Conservation (phyloP, 1,140 invertebrate species). For the Augochlora pura region DNA sequence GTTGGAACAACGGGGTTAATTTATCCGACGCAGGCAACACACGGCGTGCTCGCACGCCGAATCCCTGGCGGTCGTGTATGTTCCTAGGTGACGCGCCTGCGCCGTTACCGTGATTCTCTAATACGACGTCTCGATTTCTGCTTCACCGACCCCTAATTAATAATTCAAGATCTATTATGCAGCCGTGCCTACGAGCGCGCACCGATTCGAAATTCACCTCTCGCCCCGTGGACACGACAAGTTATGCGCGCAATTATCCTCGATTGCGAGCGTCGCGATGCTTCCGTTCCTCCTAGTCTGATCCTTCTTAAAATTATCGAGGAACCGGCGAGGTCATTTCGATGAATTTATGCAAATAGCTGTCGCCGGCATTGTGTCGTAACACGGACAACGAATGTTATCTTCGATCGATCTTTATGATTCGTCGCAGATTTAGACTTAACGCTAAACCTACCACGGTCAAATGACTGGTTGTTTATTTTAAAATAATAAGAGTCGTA, state of each 20-base stretch:
- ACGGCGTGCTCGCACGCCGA: not conserved
- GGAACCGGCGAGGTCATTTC: no score
- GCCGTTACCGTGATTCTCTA: constrained; percentile 19
- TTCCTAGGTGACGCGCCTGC: constrained; percentile 22
- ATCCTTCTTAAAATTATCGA: not conserved
- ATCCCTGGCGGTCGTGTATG: constrained; percentile 14
- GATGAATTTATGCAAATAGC: not conserved
- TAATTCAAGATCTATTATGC: constrained; percentile 48
- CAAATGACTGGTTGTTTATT: no score
- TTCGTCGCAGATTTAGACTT: no score
- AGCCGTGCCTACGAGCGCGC: not conserved
- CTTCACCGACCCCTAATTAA: constrained; percentile 37
- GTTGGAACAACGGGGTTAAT: constrained; percentile 16
- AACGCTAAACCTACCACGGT: no score
- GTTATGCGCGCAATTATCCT: constrained; percentile 17
- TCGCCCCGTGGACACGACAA: not conserved
- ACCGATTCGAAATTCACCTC: constrained; percentile 2
- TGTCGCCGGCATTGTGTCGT: no score
- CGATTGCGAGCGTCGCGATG: not conserved
- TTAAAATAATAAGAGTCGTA: no score
- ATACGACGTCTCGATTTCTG: constrained; percentile 44
- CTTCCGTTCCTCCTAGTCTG: no score
- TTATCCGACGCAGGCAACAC: constrained; percentile 29
- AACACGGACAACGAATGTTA: no score
- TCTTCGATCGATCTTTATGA: no score